Percentiles rank a stretch among this genome's conserved stretches.
phyloP scores from a whole-genome alignment of 1,140 invertebrate species.

The Ylistrum balloti region DNA sequence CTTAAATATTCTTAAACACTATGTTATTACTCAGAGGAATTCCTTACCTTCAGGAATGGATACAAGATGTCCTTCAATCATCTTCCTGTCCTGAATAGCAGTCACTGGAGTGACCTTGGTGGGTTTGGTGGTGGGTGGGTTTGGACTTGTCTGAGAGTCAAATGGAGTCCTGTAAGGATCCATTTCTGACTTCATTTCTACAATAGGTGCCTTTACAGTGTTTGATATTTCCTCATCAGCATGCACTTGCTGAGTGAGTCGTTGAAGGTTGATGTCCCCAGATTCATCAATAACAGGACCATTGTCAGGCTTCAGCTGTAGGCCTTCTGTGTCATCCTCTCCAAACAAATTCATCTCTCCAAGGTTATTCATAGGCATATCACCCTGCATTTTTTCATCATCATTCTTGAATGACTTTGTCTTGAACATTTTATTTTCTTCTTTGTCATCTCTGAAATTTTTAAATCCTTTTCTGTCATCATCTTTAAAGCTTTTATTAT shows the following conservation, averaged over 20 bases:
- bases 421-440: background rate
- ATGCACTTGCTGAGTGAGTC: background rate
- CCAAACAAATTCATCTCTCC: background rate
- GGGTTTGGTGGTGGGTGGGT: slow-evolving; percentile 70
- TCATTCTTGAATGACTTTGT: background rate
- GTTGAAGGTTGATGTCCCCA: background rate
- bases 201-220: background rate
- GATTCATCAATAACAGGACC: slow-evolving; percentile 27
- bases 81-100: slow-evolving; percentile 43
- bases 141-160: slow-evolving; percentile 71
- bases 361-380: background rate
- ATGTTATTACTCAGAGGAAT: too few species aligned
- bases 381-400: slow-evolving; percentile 23
- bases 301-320: background rate
- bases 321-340: slow-evolving; percentile 10
- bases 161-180: slow-evolving; percentile 66
- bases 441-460: background rate
- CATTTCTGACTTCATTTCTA: slow-evolving; percentile 35
- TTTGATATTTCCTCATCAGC: slow-evolving; percentile 3
- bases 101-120: slow-evolving; percentile 58
- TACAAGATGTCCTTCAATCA: slow-evolving; percentile 56
- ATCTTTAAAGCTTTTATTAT: slow-evolving; percentile 55
- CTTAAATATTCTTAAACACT: too few species aligned
- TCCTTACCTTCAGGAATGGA: slow-evolving; percentile 69
- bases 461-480: slow-evolving; percentile 52